These are phyloP conservation scores for Myotis pilosus DNA, from an alignment of 2,797 vertebrate species.

Conservation along the genomic window DNA sequence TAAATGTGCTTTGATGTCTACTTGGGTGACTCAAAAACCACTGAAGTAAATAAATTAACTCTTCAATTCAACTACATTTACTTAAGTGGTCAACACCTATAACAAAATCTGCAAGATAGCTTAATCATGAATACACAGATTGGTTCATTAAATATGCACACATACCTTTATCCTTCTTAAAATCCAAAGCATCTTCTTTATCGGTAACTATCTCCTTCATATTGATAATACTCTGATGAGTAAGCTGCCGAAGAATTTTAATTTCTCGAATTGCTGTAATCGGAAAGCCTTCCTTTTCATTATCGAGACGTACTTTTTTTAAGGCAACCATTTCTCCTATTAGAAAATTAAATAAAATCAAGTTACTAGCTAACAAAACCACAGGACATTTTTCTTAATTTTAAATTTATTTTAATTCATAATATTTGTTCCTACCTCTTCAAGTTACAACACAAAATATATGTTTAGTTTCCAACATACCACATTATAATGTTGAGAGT, in stretches of 20 bases:
- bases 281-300: conserved; percentile 91
- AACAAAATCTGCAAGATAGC: conserved; percentile 18
- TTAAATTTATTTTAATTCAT: conserved; percentile 49
- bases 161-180: conserved; percentile 90
- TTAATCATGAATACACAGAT: conserved; percentile 4
- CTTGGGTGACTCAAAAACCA: conserved; percentile 29
- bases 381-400: conserved; percentile 35
- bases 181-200: conserved; percentile 90
- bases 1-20: not conserved
- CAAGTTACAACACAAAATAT: conserved; percentile 38
- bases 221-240: conserved; percentile 90
- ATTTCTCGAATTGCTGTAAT: conserved; percentile 90
- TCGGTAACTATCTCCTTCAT: conserved; percentile 91
- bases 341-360: conserved; percentile 70
- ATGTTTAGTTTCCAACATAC: conserved; percentile 15
- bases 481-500: conserved; percentile 13
- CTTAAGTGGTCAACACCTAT: not conserved
- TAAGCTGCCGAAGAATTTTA: conserved; percentile 89
- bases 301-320: conserved; percentile 90
- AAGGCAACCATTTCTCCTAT: conserved; percentile 89
- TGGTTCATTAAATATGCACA: not conserved
- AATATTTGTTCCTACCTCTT: conserved; percentile 24
- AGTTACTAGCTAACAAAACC: conserved; percentile 42
- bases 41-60: conserved; percentile 1
- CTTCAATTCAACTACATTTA: conserved; percentile 34